Evolutionary conservation across 2,888 invertebrate genomes (phyloP).

Genomic region (Myopa tessellatipennis): DNA sequence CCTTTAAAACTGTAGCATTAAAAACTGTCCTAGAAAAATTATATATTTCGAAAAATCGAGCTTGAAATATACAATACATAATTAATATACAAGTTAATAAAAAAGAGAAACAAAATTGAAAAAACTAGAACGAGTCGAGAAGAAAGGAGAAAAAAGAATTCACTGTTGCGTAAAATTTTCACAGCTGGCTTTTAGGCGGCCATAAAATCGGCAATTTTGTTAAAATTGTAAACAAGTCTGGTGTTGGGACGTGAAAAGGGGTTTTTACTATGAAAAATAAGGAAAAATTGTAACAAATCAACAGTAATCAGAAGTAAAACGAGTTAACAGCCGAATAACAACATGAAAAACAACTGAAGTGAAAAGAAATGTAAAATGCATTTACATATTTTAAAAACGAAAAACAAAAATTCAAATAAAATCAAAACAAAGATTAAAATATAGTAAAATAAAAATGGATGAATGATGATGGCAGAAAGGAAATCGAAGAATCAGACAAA

Average conservation of each 20-base stretch:
- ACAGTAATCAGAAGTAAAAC: neutral
- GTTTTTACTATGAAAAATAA: no score
- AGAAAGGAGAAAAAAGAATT: neutral
- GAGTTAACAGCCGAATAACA: neutral
- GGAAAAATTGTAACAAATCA: neutral
- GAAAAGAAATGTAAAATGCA: neutral
- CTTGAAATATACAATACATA: neutral
- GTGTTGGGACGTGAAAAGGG: no score
- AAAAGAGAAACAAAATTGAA: constrained; percentile 10
- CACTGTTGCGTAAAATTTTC: constrained; percentile 2
- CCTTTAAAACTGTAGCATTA: no score
- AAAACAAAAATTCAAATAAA: constrained; percentile 4
- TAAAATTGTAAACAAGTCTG: neutral
- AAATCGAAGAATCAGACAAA: constrained; percentile 16
- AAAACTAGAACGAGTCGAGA: constrained; percentile 10
- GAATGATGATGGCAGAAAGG: neutral
- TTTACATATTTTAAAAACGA: neutral
- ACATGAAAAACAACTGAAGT: neutral
- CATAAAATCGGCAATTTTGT: neutral
- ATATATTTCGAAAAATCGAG: no score
- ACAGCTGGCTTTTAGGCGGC: neutral
- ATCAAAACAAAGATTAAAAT: neutral
- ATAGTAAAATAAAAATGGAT: no score
- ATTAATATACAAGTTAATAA: constrained; percentile 3
- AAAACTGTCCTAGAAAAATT: no score